These are phyloP conservation scores for Naja naja DNA, from an alignment of 2,113 vertebrate genomes.

Conservation along the genomic window DNA sequence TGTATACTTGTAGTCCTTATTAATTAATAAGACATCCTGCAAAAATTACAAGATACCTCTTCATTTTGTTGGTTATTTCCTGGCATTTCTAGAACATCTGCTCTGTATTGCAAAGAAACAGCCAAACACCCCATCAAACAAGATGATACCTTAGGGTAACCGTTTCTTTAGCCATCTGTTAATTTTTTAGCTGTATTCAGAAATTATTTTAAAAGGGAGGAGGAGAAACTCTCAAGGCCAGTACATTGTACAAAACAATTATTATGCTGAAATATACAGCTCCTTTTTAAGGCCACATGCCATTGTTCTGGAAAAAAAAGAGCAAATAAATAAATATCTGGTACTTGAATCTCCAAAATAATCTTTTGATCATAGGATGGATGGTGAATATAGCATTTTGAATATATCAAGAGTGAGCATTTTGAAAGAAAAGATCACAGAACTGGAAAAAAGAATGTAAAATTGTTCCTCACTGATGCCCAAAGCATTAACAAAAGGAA, in stretches of 20 bases:
- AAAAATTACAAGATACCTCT: constrained; percentile 26
- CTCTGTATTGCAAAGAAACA: background rate
- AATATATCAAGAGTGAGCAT: background rate
- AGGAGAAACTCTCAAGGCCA: constrained; percentile 14
- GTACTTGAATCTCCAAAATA: background rate
- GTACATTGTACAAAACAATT: background rate
- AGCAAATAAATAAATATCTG: background rate
- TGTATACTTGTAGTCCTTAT: background rate
- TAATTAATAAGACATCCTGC: constrained; percentile 24
- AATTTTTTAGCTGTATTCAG: constrained; percentile 20
- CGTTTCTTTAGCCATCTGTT: constrained; percentile 37
- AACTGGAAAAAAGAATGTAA: background rate
- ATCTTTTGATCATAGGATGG: background rate
- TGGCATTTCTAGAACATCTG: constrained; percentile 46
- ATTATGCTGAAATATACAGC: background rate
- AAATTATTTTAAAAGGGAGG: constrained; percentile 11
- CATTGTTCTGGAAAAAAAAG: background rate
- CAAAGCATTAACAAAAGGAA: background rate
- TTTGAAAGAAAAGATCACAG: background rate
- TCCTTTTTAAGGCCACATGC: background rate
- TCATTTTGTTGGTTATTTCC: constrained; percentile 28
- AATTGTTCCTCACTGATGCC: background rate
- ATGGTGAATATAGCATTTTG: background rate
- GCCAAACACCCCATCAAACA: background rate
- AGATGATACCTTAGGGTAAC: background rate